phyloP scores from a whole-genome alignment of 2,888 invertebrate genomes.

The Apamea epomidion region DNA sequence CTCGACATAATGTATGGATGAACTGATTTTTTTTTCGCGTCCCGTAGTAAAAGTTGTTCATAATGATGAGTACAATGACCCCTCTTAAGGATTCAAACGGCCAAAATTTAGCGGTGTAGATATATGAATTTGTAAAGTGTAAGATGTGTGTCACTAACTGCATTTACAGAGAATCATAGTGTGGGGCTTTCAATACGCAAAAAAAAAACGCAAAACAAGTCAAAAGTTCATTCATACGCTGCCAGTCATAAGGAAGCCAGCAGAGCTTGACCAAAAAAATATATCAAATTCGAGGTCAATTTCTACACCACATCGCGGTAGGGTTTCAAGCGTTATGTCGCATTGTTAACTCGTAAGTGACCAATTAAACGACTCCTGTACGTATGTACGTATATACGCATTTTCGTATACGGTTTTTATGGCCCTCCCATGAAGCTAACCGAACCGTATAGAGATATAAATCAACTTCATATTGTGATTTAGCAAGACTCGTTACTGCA shows the following conservation, averaged over 20 bases:
- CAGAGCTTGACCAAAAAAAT: slow-evolving; percentile 58
- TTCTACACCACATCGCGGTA: slow-evolving; percentile 58
- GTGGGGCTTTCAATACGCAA: slow-evolving; percentile 24
- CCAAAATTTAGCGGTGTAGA: too few relatives aligned
- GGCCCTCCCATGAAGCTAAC: slow-evolving; percentile 88
- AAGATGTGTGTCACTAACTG: slow-evolving; percentile 8
- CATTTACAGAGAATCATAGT: slow-evolving; percentile 16
- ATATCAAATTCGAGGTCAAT: slow-evolving; percentile 65
- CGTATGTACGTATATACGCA: slow-evolving; percentile 51
- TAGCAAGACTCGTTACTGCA: slow-evolving; percentile 92
- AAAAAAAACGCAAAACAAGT: slow-evolving; percentile 24
- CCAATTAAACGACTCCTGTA: slow-evolving; percentile 70
- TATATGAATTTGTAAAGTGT: neutral
- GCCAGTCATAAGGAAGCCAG: slow-evolving; percentile 53
- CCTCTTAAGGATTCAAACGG: too few relatives aligned
- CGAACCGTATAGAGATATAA: slow-evolving; percentile 89
- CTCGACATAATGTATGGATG: too few relatives aligned
- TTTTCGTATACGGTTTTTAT: slow-evolving; percentile 80
- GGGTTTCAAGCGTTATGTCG: slow-evolving; percentile 66
- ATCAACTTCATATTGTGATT: slow-evolving; percentile 91
- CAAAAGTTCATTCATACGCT: slow-evolving; percentile 53
- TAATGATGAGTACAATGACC: too few relatives aligned
- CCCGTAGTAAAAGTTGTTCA: too few relatives aligned
- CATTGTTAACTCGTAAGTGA: slow-evolving; percentile 71
- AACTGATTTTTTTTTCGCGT: too few relatives aligned